Conservation (phyloP, 2,888 invertebrate species). For the Molorchus minor region DNA sequence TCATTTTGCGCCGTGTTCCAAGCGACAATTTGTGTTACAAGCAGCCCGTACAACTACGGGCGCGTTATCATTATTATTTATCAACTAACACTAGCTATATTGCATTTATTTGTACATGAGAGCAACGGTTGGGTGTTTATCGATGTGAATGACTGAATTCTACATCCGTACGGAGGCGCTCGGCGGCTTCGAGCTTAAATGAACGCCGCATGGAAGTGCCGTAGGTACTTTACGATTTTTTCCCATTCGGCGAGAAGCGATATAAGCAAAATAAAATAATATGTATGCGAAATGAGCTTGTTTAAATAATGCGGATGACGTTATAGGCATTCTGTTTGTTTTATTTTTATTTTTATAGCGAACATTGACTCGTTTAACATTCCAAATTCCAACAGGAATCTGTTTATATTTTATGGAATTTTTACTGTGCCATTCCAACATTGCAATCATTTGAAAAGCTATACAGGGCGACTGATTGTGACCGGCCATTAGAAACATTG, state of each 20-base stretch:
- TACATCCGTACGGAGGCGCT: neutral
- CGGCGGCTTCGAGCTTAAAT: neutral
- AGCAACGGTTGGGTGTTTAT: slow-evolving; percentile 33
- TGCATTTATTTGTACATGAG: slow-evolving; percentile 35
- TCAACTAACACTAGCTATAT: slow-evolving; percentile 35
- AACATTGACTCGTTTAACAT: neutral
- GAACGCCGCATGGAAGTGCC: slow-evolving; percentile 10
- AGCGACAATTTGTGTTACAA: slow-evolving; percentile 11
- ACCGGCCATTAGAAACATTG: too few species aligned
- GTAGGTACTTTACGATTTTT: neutral
- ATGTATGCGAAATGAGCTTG: neutral
- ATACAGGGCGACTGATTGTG: too few species aligned
- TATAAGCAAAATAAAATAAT: slow-evolving; percentile 14
- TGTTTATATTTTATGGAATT: neutral
- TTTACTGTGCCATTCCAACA: too few species aligned
- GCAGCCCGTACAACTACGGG: slow-evolving; percentile 10
- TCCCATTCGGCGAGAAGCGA: slow-evolving; percentile 4
- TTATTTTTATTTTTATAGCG: neutral
- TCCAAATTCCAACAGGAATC: neutral
- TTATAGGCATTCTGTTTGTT: neutral
- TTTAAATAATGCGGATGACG: neutral
- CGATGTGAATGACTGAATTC: slow-evolving; percentile 34
- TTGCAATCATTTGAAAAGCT: too few species aligned
- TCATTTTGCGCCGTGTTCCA: slow-evolving; percentile 8
- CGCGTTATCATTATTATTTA: slow-evolving; percentile 42